Evolutionary conservation across 2,113 vertebrate genomes (phyloP).

Genomic region (Phalacrocorax brasilianus): DNA sequence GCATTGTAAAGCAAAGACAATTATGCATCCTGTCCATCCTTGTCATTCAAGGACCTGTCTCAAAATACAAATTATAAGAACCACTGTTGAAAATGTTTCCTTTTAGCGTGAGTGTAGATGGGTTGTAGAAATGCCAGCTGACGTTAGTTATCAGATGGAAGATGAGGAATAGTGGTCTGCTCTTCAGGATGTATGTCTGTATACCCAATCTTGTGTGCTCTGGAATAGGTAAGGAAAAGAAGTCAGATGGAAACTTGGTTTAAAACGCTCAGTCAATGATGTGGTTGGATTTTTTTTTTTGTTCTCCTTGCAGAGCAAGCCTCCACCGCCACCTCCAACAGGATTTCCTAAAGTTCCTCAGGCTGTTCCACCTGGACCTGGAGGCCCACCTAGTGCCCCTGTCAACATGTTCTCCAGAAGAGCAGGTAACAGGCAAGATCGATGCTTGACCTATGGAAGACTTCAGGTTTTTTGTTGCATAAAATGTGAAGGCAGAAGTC

Average conservation of each 20-base stretch:
- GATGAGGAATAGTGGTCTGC: background rate
- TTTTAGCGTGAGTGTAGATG: background rate
- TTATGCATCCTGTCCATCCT: background rate
- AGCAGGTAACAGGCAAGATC: slow-evolving; percentile 79
- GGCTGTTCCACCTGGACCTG: slow-evolving; percentile 62
- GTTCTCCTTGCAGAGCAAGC: slow-evolving; percentile 79
- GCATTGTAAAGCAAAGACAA: background rate
- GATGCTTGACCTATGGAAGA: background rate
- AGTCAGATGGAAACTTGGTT: background rate
- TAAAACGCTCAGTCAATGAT: fast-evolving
- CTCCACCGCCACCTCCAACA: slow-evolving; percentile 86
- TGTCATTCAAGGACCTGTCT: background rate
- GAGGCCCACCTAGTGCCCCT: slow-evolving; percentile 59
- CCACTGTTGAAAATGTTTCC: background rate
- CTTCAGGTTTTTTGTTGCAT: background rate
- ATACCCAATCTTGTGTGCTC: background rate
- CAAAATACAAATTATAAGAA: background rate
- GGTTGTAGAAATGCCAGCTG: background rate
- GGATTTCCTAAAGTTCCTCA: slow-evolving; percentile 80
- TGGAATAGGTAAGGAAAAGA: background rate
- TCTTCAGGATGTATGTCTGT: too few relatives aligned
- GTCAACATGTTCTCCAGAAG: slow-evolving; percentile 94
- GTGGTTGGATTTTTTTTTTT: background rate
- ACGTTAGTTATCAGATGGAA: background rate
- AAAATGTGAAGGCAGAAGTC: background rate